These are phyloP conservation scores for Stenotaenia linearis DNA, from an alignment of 2,888 invertebrate species.

Conservation along the genomic window DNA sequence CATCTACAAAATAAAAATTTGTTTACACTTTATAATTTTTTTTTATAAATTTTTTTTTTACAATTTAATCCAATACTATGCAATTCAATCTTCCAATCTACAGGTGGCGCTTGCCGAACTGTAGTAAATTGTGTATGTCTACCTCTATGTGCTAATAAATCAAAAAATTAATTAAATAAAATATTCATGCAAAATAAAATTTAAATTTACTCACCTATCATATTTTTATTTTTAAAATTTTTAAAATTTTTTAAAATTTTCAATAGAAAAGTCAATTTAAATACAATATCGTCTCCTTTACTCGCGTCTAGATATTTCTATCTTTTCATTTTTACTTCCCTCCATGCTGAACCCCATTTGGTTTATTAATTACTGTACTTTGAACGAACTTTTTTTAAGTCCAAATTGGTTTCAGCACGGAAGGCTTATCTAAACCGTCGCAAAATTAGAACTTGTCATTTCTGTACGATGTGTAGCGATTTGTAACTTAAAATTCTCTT, in stretches of 20 bases:
- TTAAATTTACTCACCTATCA: background rate
- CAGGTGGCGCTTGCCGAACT: background rate
- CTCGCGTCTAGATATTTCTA: background rate
- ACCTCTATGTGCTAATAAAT: background rate
- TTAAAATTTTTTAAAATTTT: background rate
- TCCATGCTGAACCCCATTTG: conserved; percentile 21
- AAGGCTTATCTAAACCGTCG: background rate
- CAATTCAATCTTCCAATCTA: conserved; percentile 1
- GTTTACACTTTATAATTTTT: background rate
- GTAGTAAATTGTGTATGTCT: conserved; percentile 20
- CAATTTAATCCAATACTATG: conserved; percentile 20
- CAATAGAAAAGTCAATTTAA: background rate
- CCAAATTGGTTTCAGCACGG: conserved; percentile 12
- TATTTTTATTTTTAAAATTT: background rate
- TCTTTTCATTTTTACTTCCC: conserved; percentile 1
- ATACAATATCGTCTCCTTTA: background rate
- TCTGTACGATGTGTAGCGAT: background rate
- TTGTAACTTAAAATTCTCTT: background rate
- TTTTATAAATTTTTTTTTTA: background rate
- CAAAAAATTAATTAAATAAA: background rate
- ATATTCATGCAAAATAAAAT: background rate
- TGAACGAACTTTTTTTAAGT: background rate
- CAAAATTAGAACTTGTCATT: background rate
- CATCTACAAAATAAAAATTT: conserved; percentile 3
- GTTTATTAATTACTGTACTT: background rate